These are phyloP conservation scores for Mya arenaria DNA, from an alignment of 1,140 invertebrate species.

Conservation along the genomic window DNA sequence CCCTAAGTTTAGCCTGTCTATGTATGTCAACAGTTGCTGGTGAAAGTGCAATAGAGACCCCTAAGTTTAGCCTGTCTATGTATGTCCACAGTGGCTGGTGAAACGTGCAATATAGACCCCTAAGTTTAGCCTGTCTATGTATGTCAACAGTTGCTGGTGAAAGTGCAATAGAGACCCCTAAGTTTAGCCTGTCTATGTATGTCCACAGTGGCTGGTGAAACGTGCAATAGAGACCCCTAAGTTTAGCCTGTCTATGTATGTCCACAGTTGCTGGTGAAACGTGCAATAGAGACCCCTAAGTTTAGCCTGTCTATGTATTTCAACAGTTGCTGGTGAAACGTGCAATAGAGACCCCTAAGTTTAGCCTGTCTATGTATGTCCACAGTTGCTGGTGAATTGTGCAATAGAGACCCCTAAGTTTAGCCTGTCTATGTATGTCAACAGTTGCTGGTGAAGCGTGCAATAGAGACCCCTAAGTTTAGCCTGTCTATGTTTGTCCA, in stretches of 20 bases:
- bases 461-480: neutral
- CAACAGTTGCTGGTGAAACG: too few species aligned
- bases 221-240: neutral
- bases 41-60: neutral
- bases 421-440: too few species aligned
- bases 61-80: neutral
- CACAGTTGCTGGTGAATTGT: too few species aligned
- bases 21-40: neutral
- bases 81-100: neutral
- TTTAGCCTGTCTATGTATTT: too few species aligned
- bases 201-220: neutral
- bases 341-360: too few species aligned
- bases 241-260: too few species aligned
- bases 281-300: too few species aligned
- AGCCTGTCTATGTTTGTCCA: neutral
- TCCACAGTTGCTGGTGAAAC: too few species aligned
- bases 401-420: too few species aligned
- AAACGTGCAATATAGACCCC: neutral
- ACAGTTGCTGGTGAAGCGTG: neutral
- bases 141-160: conserved; percentile 92
- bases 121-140: neutral
- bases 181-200: too few species aligned
- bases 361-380: too few species aligned
- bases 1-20: neutral
- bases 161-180: conserved; percentile 91